Conservation (phyloP, 2,797 vertebrate genomes). For the Ctenochaetus hawaiiensis region DNA sequence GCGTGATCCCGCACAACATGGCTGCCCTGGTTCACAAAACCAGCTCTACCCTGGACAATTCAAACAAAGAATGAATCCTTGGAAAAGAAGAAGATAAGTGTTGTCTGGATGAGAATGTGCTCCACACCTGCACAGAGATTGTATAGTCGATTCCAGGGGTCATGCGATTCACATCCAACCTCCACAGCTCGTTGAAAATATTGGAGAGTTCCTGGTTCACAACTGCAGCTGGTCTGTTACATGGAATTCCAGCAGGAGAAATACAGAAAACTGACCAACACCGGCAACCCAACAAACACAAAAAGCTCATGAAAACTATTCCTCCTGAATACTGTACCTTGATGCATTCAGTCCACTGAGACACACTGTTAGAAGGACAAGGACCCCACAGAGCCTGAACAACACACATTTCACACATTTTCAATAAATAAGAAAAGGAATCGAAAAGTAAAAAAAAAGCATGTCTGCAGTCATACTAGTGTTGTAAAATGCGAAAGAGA, state of each 20-base stretch:
- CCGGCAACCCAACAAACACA: background rate
- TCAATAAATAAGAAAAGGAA: background rate
- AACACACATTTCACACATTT: constrained; percentile 16
- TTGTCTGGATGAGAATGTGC: background rate
- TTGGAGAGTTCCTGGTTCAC: constrained; percentile 86
- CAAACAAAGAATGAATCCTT: constrained; percentile 22
- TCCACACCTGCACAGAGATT: constrained; percentile 86
- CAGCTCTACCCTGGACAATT: constrained; percentile 83
- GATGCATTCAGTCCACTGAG: constrained; percentile 65
- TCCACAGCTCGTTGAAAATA: constrained; percentile 89
- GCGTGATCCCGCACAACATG: constrained; percentile 81
- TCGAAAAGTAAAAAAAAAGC: background rate
- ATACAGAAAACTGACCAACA: background rate
- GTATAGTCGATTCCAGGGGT: constrained; percentile 86
- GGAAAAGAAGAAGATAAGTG: background rate
- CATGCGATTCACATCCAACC: constrained; percentile 85
- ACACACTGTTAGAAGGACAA: constrained; percentile 64
- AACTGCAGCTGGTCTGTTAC: constrained; percentile 76
- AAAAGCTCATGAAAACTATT: background rate
- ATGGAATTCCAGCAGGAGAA: background rate
- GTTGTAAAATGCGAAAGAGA: background rate
- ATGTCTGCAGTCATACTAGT: too few relatives aligned
- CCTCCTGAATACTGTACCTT: constrained; percentile 58
- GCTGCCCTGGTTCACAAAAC: constrained; percentile 79
- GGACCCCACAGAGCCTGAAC: constrained; percentile 60